Percentiles rank a stretch among this genome's conserved stretches.
phyloP scores from a whole-genome alignment of 2,113 vertebrate genomes.

The Brachionichthys hirsutus region DNA sequence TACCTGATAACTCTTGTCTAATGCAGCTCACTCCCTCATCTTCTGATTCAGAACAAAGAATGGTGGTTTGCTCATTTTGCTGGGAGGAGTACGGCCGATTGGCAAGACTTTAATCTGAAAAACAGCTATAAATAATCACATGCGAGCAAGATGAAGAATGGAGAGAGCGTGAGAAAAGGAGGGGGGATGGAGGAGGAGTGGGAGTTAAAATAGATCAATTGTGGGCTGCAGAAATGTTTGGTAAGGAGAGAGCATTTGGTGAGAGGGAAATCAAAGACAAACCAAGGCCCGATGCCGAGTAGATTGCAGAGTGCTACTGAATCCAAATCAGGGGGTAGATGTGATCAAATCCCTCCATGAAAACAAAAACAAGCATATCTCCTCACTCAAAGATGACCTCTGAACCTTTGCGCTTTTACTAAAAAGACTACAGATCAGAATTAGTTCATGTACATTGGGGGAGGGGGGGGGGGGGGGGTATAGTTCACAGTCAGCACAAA shows the following conservation, averaged over 20 bases:
- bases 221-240: slow-evolving; percentile 46
- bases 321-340: slow-evolving; percentile 23
- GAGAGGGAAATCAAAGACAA: slow-evolving; percentile 34
- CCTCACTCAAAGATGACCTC: slow-evolving; percentile 3
- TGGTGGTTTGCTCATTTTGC: slow-evolving; percentile 35
- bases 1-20: slow-evolving; percentile 43
- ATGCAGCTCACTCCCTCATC: slow-evolving; percentile 22
- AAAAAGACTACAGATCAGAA: background rate
- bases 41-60: slow-evolving; percentile 37
- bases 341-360: slow-evolving; percentile 13
- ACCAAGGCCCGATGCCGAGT: background rate
- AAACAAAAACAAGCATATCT: slow-evolving; percentile 20
- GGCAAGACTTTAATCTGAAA: slow-evolving; percentile 55
- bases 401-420: background rate
- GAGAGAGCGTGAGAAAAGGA: slow-evolving; percentile 16
- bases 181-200: slow-evolving; percentile 13
- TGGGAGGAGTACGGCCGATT: slow-evolving; percentile 22
- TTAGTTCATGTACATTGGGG: background rate
- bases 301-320: slow-evolving; percentile 10
- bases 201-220: slow-evolving; percentile 51
- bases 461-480: no score
- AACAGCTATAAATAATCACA: slow-evolving; percentile 61
- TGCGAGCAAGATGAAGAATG: slow-evolving; percentile 18
- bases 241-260: slow-evolving; percentile 43
- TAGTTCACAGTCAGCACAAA: background rate